These are phyloP conservation scores for Malurus alboscapulatus DNA, from an alignment of 2,113 vertebrate genomes.

Conservation along the genomic window DNA sequence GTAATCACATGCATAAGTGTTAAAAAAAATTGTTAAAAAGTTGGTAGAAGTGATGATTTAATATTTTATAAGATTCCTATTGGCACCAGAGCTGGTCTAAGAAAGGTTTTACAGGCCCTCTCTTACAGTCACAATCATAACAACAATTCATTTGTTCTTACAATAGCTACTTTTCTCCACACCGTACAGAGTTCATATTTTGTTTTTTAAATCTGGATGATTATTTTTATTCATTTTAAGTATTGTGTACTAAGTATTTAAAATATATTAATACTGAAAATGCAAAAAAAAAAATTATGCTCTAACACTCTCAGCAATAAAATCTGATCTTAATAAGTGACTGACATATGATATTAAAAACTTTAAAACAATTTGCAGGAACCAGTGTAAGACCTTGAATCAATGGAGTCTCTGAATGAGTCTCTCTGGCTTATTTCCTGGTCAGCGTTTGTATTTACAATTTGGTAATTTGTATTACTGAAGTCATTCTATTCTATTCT, in stretches of 20 bases:
- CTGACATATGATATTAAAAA: not conserved
- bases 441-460: not conserved
- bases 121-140: not conserved
- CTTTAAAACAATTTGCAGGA: not conserved
- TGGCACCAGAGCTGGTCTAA: not conserved
- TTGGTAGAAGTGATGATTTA: not conserved
- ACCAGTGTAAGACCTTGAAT: not conserved
- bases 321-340: not conserved
- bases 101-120: not conserved
- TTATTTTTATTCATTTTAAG: not conserved
- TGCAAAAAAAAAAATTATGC: not conserved
- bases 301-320: not conserved
- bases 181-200: not conserved
- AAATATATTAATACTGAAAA: not conserved
- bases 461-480: not conserved
- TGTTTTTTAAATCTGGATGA: not conserved
- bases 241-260: not conserved
- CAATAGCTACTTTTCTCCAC: not conserved
- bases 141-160: not conserved
- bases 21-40: not conserved
- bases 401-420: not conserved
- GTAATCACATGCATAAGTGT: not conserved
- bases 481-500: not conserved
- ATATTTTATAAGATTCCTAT: not conserved
- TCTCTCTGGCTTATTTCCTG: not conserved